Evolutionary conservation across 2,113 vertebrate species (phyloP), one percentile per base, ranked within the genome.

Genomic region (Myrmophylax atrothorax): DNA sequence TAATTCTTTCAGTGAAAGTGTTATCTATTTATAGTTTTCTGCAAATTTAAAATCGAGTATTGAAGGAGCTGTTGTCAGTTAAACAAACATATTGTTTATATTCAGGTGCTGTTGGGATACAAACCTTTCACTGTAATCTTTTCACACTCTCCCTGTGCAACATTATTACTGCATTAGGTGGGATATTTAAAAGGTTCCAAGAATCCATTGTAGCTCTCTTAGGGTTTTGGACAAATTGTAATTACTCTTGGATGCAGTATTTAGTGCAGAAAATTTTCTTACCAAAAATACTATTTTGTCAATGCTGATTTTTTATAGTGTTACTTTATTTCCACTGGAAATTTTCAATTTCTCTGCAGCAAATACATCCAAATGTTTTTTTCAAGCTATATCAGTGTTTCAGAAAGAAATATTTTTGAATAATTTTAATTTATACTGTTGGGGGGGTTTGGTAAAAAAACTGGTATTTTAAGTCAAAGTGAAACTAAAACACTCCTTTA

Each of bases 1-100:
- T 88, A 94, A 69, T 97, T 94, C 88, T 96, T 96, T 97, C 95
- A 96, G 84, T 96, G 95, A 94, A 96, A 95, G 93, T 93, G 90
- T 44, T 92, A 53, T 94, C 92, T 93, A 93, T 96, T 94, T 97
- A 78, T 95, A 86, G 76, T 93, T 91, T 90, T 93, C 62, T 93
- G 89, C 89, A 97, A 93, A 85, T 89, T 84, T 74, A 80, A 97
- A 92, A 89, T 85, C 0, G 1, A 62, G 70, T 87, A 35, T 81
- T 63, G 93, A 88, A 81, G 87, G 97, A 97, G 77, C 90, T 72
- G 70, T 90, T 92, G 91, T 92, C 84, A 75, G 92, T 95, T 93
- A 81, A 96, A 96, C 77, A 95, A 96, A 93, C 72, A 62, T 81
- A 58, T 52, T 78, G n/a, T 75, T 95, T 89, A 29, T 67, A 78